Evolutionary conservation across 2,113 vertebrate genomes (phyloP), one percentile per base, ranked within the genome.

Genomic region (Cyprinodon variegatus): DNA sequence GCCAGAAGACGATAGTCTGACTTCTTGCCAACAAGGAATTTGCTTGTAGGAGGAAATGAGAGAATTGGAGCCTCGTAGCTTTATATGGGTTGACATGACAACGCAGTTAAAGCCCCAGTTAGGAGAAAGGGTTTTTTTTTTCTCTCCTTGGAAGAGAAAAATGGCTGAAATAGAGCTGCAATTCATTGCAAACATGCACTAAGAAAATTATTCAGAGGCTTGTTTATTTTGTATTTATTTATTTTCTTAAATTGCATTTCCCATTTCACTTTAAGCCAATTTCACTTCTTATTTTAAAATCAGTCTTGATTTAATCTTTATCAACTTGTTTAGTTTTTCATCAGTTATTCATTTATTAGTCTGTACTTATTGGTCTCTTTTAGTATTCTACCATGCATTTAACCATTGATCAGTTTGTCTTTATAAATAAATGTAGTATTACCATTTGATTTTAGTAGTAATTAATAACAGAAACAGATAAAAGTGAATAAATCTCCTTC

Each of bases 1-100:
- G n/a, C 6, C n/a, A 45, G 12, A 66, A 45, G 20, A 66, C 17
- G 3, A n/a, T 82, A 77, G 69, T 70, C 71, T 46, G 48, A 78
- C 70, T 22, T 22, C 60, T 29, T 38, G 65, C 10, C 20, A 72
- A n/a, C 29, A 71, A 38, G 41, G 50, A 74, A 62, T 50, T 67
- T 61, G 50, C 11, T 62, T 70, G 13, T 41, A 39, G 69, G 12
- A 67, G 39, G 37, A 79, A 72, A 59, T 38, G 1, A 61, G 29
- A 39, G 36, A 1, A 40, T 63, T 66, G 48, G n/a, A 46, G 39
- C 29, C 11, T 22, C 0, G 11, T 3, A 45, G 68, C 13, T 66
- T 38, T 43, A 40, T 65, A 59, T 43, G 13, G 59, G 14, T 53
- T 15, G 22, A 5, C 61, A 38, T 50, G 29, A 74, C 11, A 61